phyloP scores from a whole-genome alignment of 2,797 vertebrate genomes.

The Coluber constrictor region DNA sequence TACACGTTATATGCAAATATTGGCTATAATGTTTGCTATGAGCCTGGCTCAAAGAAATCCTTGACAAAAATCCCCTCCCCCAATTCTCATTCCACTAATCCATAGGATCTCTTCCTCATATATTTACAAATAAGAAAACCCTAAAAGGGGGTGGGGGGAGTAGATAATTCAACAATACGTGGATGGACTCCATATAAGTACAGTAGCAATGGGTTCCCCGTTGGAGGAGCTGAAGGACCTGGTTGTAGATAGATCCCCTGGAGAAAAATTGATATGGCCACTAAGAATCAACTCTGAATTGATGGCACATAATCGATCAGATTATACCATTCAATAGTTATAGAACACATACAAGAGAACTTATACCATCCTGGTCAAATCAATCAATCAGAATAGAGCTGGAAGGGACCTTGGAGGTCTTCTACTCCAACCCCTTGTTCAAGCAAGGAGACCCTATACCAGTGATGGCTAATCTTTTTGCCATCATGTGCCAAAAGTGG shows the following conservation, averaged over 20 bases:
- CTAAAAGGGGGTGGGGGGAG: neutral
- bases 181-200: neutral
- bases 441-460: too few relatives aligned
- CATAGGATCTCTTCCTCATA: neutral
- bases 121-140: neutral
- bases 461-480: too few relatives aligned
- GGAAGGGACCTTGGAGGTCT: too few relatives aligned
- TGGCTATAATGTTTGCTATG: neutral
- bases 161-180: neutral
- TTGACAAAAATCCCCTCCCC: neutral
- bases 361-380: too few relatives aligned
- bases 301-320: neutral
- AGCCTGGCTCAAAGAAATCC: neutral
- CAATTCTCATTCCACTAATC: too few relatives aligned
- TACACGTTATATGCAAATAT: conserved; percentile 9
- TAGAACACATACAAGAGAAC: too few relatives aligned
- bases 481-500: too few relatives aligned
- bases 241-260: neutral
- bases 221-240: neutral
- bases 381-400: too few relatives aligned
- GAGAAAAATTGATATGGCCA: neutral
- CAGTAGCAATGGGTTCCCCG: neutral
- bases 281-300: neutral
- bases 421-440: too few relatives aligned
- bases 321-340: neutral